Evolutionary conservation across 2,113 vertebrate species (phyloP), one percentile per base, ranked within the genome.

Genomic region (Penelope pileata): DNA sequence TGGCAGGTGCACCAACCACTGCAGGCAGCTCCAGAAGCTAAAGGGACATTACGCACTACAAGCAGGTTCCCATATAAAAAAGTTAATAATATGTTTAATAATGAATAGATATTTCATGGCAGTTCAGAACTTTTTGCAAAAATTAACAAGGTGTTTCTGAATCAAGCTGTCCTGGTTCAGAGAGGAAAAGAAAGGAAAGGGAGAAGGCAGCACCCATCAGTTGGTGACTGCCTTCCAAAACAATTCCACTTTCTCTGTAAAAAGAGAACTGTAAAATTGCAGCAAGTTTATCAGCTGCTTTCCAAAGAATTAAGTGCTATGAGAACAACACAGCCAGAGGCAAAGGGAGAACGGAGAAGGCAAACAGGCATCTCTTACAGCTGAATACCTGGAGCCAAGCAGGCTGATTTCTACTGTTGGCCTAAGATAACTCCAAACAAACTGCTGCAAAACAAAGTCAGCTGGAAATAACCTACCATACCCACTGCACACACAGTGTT

Each of bases 281-380:
- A 40, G 63, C 29, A 14, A 54, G 40, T 9, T 53, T 34, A 3
- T 7, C 47, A 27, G 32, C 8, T n/a, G 43, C 45, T 38, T 75
- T 68, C 38, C 14, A n/a, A 67, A 60, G n/a, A 15, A 5, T n/a
- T 17, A 29, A 60, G 53, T 3, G 10, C 2, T 22, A 32, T 8
- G 42, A 36, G 62, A 34, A 27, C 19, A 54, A 1, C 50, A 10
- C 21, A 63, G 38, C 6, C 72, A 62, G 64, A 2, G 24, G 40
- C 1, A 3, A 74, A 47, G 0, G 3, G 50, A 29, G 70, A 42
- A 47, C 54, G 66, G 59, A 27, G 60, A 1, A 1, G 7, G 1
- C 74, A 10, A 23, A 2, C 4, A 19, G 45, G 8, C 9, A 5
- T 9, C 32, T 26, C 10, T 26, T 12, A 19, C 8, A n/a, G 19